Conservation (phyloP, 2,113 vertebrate species). For the Catagonus wagneri region DNA sequence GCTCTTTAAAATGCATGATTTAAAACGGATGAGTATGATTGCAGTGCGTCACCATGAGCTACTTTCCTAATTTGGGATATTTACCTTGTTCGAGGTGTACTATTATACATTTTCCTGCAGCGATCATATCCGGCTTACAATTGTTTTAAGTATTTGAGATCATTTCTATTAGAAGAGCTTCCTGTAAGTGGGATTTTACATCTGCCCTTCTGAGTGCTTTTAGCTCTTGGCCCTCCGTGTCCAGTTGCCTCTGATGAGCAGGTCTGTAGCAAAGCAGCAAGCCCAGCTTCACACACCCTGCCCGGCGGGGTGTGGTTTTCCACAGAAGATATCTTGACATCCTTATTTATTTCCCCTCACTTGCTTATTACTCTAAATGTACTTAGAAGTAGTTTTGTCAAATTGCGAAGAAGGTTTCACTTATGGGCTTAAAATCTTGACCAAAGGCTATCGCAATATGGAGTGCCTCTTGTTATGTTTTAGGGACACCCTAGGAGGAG, state of each 20-base stretch:
- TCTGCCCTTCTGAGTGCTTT: neutral
- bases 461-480: neutral
- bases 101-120: neutral
- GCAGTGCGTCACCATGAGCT: too few species aligned
- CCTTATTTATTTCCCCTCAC: neutral
- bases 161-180: neutral
- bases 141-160: neutral
- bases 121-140: neutral
- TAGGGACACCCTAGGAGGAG: neutral
- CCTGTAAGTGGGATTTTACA: neutral
- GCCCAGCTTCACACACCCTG: neutral
- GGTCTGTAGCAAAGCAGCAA: neutral
- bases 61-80: neutral
- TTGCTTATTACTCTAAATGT: neutral
- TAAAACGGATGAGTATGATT: neutral
- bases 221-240: neutral
- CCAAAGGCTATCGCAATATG: neutral
- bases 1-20: neutral
- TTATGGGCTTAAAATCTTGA: slow-evolving; percentile 18
- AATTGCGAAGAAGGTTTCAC: slow-evolving; percentile 15
- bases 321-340: neutral
- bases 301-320: neutral
- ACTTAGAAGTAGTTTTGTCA: neutral
- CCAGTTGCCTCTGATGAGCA: neutral
- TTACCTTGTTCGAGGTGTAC: neutral